Evolutionary conservation across 1,140 invertebrate species (phyloP), one percentile per base, ranked within the genome.

Genomic region (Sogatella furcifera): DNA sequence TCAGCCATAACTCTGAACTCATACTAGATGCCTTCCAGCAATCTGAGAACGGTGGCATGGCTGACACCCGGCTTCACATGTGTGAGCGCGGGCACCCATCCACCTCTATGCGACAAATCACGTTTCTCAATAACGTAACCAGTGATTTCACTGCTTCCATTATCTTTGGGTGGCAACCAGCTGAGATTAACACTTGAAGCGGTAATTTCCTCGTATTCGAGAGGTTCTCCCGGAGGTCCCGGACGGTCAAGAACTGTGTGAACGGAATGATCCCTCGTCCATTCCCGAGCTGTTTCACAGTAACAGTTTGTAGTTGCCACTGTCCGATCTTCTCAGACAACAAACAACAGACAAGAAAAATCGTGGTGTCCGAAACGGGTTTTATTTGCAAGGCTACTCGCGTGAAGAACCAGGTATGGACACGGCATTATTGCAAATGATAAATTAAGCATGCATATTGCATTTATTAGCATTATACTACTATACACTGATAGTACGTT

Each of bases 51-150:
- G 38, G 88, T 85, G 0, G 88, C 86, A 68, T 91, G 86, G 59
- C 83, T 92, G 66, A 85, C 84, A 69, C 90, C 90, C 0, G 92
- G 89, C 72, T 90, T 92, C 0, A 95, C 86, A 70, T 92, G 91
- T 11, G 84, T 88, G 13, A 95, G 84, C 52, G 95, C 94, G 56
- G 94, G 94, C 44, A 97, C 92, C 96, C 96, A 99, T 24, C 90
- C 90, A 64, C 95, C 95, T 46, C 92, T 91, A 69, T 95, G 90
- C 3, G 92, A 92, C 13, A 95, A 77, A 76, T 98, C 96, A 28
- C 92, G 85, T 79, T 98, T 98, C 73, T 98, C 95, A 70, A 98
- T 94, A 31, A 96, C 84, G 71, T 97, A 98, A 22, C 89, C 89
- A 56, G 92, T 92, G 41, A 97, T 84, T 76, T 95, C 91, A 72